Percentiles rank a stretch among this genome's conserved stretches.
phyloP scores from a whole-genome alignment of 2,888 invertebrate genomes.

The Drosophila quasianomalipes region DNA sequence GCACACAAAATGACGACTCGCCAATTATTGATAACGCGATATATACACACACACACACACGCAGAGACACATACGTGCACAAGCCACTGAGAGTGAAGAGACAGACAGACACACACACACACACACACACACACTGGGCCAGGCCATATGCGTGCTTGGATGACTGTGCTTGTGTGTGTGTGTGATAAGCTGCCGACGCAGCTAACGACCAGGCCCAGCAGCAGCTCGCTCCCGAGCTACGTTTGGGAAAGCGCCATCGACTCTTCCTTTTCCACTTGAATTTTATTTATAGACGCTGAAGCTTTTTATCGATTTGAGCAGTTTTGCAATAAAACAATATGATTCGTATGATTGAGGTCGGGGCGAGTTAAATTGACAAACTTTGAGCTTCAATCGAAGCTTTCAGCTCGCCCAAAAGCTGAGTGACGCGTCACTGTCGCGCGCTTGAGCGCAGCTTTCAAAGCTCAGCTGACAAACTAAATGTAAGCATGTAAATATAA shows the following conservation, averaged over 20 bases:
- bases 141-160: constrained; percentile 28
- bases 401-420: constrained; percentile 30
- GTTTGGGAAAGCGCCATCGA: constrained; percentile 17
- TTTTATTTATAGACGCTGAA: constrained; percentile 45
- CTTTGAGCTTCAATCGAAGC: constrained; percentile 51
- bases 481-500: not conserved
- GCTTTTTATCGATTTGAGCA: constrained; percentile 58
- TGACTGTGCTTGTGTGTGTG: constrained; percentile 40
- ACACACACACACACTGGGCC: constrained; percentile 23
- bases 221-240: constrained; percentile 43
- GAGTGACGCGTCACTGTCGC: not conserved
- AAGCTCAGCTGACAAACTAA: constrained; percentile 18
- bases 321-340: constrained; percentile 9
- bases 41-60: constrained; percentile 26
- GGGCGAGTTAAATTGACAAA: constrained; percentile 12
- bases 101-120: constrained; percentile 9
- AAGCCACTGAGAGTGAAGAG: constrained; percentile 15
- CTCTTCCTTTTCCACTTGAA: constrained; percentile 7
- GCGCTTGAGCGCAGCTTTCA: constrained; percentile 53
- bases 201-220: constrained; percentile 38
- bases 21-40: constrained; percentile 62
- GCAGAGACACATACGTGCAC: constrained; percentile 10
- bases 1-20: constrained; percentile 24
- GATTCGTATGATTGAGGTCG: constrained; percentile 2
- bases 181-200: constrained; percentile 74